These are phyloP conservation scores for Cyclina sinensis DNA, from an alignment of 1,140 invertebrate genomes.

Conservation along the genomic window DNA sequence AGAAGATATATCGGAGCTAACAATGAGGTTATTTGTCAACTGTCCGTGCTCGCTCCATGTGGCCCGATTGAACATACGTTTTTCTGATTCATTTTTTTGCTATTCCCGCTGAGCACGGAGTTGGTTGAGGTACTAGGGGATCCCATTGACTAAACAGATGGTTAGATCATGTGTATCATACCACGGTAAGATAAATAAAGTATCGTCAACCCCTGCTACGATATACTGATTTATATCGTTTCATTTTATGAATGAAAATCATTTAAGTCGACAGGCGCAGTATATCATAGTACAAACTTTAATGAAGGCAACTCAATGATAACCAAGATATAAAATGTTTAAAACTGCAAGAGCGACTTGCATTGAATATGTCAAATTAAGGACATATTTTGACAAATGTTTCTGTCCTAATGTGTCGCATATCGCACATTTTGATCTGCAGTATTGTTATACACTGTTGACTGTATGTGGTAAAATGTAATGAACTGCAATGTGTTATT, in stretches of 20 bases:
- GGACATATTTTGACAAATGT: conserved; percentile 25
- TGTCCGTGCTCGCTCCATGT: neutral
- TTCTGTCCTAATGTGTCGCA: neutral
- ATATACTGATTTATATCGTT: conserved; percentile 32
- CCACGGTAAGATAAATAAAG: conserved; percentile 7
- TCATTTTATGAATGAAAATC: conserved; percentile 10
- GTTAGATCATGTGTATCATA: neutral
- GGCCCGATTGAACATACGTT: neutral
- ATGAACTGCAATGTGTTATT: conserved; percentile 27
- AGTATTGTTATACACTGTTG: neutral
- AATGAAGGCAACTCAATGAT: neutral
- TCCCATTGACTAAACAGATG: conserved; percentile 29
- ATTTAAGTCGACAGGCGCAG: neutral
- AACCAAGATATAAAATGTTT: neutral
- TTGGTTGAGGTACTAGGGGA: neutral
- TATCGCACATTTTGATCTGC: neutral
- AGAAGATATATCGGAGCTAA: conserved; percentile 1
- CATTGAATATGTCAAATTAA: conserved; percentile 40
- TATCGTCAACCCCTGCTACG: conserved; percentile 26
- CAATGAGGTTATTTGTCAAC: conserved; percentile 8
- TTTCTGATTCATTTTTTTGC: conserved; percentile 11
- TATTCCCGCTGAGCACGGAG: neutral
- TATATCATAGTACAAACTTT: conserved; percentile 14
- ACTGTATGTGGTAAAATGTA: conserved; percentile 1
- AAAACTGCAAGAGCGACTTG: neutral